phyloP scores from a whole-genome alignment of 2,888 invertebrate genomes.

The Melanotus villosus region DNA sequence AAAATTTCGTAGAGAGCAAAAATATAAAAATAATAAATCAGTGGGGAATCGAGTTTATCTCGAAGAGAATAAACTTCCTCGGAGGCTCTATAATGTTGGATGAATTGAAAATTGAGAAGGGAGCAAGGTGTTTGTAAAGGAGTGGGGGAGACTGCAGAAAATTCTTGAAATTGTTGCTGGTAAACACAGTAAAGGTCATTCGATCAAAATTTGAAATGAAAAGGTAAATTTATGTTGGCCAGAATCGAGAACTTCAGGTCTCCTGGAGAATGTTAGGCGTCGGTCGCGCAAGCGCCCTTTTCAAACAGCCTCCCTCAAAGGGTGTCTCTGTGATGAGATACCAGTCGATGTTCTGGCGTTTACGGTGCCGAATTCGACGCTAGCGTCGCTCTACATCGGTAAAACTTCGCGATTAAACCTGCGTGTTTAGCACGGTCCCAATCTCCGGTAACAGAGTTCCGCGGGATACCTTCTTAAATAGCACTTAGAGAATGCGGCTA shows the following conservation, averaged over 20 bases:
- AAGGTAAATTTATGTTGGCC: conserved; percentile 34
- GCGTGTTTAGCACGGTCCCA: conserved; percentile 28
- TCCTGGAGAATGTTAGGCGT: conserved; percentile 58
- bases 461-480: conserved; percentile 33
- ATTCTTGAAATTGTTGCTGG: conserved; percentile 4
- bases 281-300: conserved; percentile 58
- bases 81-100: background rate
- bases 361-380: conserved; percentile 46
- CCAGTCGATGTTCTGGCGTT: conserved; percentile 56
- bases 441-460: conserved; percentile 33
- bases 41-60: too few species aligned
- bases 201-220: conserved; percentile 36
- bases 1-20: too few species aligned
- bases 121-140: too few species aligned
- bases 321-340: conserved; percentile 56
- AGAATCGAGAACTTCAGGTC: conserved; percentile 47
- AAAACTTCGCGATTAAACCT: conserved; percentile 38
- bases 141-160: too few species aligned
- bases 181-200: conserved; percentile 11
- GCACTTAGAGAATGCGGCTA: conserved; percentile 32
- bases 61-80: background rate
- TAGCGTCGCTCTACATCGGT: conserved; percentile 34
- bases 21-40: too few species aligned
- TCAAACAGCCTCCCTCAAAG: conserved; percentile 58
- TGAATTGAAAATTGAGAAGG: background rate